Conservation (phyloP, 2,888 invertebrate genomes). For the Lasioglossum marginatum region DNA sequence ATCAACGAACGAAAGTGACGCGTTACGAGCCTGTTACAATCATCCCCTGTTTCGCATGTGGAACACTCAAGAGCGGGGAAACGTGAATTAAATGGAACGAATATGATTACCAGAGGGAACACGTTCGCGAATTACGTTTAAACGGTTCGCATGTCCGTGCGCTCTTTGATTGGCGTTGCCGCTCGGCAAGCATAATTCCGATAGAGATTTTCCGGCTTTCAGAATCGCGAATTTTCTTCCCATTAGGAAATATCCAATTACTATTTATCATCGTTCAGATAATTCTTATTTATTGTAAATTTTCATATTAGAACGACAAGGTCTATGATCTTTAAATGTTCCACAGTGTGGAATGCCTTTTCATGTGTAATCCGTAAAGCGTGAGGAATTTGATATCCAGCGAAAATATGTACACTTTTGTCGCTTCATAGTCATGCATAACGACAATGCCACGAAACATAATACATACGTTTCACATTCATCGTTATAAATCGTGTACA, state of each 20-base stretch:
- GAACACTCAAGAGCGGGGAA: background rate
- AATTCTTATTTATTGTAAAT: background rate
- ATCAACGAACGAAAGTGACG: constrained; percentile 9
- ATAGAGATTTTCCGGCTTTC: background rate
- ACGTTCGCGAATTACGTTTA: constrained; percentile 9
- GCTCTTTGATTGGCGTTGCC: constrained; percentile 9
- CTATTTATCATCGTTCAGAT: background rate
- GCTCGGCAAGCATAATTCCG: background rate
- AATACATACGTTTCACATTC: background rate
- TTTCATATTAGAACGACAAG: background rate
- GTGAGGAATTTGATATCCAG: background rate
- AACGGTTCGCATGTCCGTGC: background rate
- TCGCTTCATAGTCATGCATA: background rate
- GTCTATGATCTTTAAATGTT: background rate
- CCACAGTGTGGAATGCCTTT: background rate
- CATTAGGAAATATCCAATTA: background rate
- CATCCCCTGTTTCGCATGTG: background rate
- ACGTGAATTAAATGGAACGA: background rate
- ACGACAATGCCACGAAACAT: background rate
- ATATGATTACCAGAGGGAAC: background rate
- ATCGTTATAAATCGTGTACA: background rate
- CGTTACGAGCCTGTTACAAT: constrained; percentile 17
- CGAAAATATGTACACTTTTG: background rate
- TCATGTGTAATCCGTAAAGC: background rate
- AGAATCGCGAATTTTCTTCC: background rate